These are phyloP conservation scores for Clarias fuscus DNA, from an alignment of 2,797 vertebrate species.

Conservation along the genomic window DNA sequence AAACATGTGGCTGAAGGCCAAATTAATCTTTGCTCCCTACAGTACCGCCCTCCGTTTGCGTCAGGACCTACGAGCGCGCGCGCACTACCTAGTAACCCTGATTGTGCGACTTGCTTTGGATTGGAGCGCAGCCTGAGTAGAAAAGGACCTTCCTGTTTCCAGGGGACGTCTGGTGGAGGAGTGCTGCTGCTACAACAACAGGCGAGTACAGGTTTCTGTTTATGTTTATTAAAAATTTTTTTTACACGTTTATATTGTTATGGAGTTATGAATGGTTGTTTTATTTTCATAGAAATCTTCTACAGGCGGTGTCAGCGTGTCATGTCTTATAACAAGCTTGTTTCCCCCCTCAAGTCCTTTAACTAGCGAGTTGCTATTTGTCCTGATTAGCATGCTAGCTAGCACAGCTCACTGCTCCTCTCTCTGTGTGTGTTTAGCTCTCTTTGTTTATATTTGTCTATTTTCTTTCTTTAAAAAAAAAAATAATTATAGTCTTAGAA, in stretches of 20 bases:
- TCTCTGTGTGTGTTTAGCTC: not conserved
- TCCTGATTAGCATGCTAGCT: slow-evolving; percentile 34
- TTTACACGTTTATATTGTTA: not conserved
- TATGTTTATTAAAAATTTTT: not conserved
- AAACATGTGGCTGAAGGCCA: not conserved
- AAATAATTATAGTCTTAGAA: too few relatives aligned
- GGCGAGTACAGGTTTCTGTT: slow-evolving; percentile 62
- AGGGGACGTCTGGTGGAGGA: slow-evolving; percentile 67
- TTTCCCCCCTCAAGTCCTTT: slow-evolving; percentile 52
- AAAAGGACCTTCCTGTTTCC: slow-evolving; percentile 28
- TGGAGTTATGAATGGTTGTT: not conserved
- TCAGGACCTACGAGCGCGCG: not conserved
- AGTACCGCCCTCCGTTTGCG: not conserved
- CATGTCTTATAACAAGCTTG: too few relatives aligned
- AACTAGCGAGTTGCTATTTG: slow-evolving; percentile 56
- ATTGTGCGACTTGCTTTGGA: accelerated
- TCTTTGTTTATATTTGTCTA: not conserved
- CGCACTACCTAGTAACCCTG: not conserved
- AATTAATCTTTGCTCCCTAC: not conserved
- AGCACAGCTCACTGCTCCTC: not conserved
- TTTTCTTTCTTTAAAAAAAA: too few relatives aligned
- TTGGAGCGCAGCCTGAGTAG: not conserved
- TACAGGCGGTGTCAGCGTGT: not conserved
- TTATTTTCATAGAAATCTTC: not conserved
- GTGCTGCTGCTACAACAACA: slow-evolving; percentile 75